Base-by-base conservation (phyloP, 2,797 vertebrate species). In the Scarus forsteni region DNA sequence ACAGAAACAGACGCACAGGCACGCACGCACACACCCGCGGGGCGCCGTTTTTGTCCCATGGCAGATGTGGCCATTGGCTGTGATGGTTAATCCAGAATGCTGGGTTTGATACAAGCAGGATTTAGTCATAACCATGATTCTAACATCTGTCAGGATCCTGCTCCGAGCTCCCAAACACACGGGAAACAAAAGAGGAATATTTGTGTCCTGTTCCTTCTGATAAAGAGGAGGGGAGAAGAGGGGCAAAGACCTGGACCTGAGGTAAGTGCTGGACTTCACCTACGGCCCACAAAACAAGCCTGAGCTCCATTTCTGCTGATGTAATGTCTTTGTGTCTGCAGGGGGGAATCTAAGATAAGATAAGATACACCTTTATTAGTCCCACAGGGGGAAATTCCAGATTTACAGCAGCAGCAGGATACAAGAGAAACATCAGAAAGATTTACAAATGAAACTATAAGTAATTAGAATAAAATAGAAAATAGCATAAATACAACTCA, bases 11-110 rank as follows among this genome's bases (percentile, higher is more conserved):
- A 64, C 54, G 12, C 16, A 16, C 52, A 57, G 10, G 16, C 54
- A 48, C 60, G 67, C 35, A 64, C 42, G 2, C 60, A 79, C 81
- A 70, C 77, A 84, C 73, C 58, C 49, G 74, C 13, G 73, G 59
- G 56, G 70, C 77, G 83, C 73, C 77, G 84, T 90, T 92, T 91
- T 79, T 86, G 80, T 84, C 44, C 60, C 55, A 62, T 85, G 88
- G 79, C 93, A 95, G 93, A 92, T 94, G 92, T 93, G 89, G 70
- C 88, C 89, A 90, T 90, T 92, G 92, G 92, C 86, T 81, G 87
- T 12, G 76, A 65, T 63, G 81, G 86, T 92, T 94, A 94, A 95
- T 95, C 94, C 93, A 86, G 85, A 88, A 90, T 80, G 82, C 90
- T 89, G 88, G 83, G 87, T 88, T 88, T 81, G 89, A 85, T 89